Evolutionary conservation across 2,888 invertebrate genomes (phyloP).

Genomic region (Drosophila neoperkinsi): DNA sequence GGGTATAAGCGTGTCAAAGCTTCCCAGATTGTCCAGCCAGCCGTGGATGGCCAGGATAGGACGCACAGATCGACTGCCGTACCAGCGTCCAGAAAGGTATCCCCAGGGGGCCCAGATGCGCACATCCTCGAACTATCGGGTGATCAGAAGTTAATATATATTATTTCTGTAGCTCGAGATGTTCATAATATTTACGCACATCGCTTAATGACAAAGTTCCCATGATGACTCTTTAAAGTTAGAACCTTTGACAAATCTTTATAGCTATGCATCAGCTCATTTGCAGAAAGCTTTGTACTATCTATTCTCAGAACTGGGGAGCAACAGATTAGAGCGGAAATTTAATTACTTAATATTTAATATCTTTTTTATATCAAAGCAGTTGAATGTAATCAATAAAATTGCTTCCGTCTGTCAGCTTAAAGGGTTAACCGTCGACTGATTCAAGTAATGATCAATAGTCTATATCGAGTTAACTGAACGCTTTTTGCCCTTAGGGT

Average conservation of each 20-base stretch:
- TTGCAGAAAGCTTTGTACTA: conserved; percentile 1
- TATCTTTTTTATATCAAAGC: neutral
- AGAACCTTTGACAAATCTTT: neutral
- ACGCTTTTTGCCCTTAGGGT: neutral
- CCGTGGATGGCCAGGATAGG: conserved; percentile 90
- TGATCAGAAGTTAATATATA: neutral
- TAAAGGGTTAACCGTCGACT: conserved; percentile 7
- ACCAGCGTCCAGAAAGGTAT: conserved; percentile 88
- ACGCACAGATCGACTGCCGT: conserved; percentile 87
- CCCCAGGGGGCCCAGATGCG: conserved; percentile 89
- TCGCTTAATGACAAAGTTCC: conserved; percentile 32
- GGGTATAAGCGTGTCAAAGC: conserved; percentile 89
- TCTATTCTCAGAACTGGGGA: neutral
- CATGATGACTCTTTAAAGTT: conserved; percentile 8
- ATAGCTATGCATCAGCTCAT: neutral
- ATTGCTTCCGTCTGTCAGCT: neutral
- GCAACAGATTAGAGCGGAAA: conserved; percentile 9
- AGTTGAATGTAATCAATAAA: neutral
- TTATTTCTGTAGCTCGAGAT: neutral
- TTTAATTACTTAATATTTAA: conserved; percentile 6
- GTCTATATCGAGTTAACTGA: neutral
- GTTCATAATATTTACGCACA: conserved; percentile 17
- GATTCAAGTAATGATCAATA: neutral
- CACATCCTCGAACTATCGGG: conserved; percentile 86
- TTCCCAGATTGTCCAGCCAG: conserved; percentile 91